Evolutionary conservation across 2,113 vertebrate genomes (phyloP).

Genomic region (Indri indri): DNA sequence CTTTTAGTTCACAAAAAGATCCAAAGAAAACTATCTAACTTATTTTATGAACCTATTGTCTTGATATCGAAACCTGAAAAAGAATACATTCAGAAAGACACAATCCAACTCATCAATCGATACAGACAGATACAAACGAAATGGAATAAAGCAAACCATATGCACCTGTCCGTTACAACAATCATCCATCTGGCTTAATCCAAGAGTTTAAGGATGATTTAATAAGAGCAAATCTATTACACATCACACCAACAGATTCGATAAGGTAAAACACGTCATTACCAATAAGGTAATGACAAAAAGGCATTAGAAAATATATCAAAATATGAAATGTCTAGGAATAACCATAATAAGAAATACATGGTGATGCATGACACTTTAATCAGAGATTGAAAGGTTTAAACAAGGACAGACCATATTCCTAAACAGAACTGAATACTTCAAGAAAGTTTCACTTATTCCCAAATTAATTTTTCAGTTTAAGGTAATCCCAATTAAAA

Average conservation of each 20-base stretch:
- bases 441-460: background rate
- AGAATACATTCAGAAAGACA: no score
- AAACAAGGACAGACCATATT: background rate
- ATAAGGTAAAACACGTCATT: background rate
- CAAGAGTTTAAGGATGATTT: background rate
- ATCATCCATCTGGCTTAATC: background rate
- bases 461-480: background rate
- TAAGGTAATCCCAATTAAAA: background rate
- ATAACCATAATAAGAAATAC: background rate
- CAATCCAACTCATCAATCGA: no score
- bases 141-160: no score
- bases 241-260: background rate
- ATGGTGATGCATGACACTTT: background rate
- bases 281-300: background rate
- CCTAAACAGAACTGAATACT: background rate
- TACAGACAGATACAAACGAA: no score
- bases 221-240: background rate
- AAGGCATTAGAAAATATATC: background rate
- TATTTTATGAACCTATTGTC: no score
- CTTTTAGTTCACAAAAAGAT: no score
- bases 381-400: background rate
- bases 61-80: no score
- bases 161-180: background rate
- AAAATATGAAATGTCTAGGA: background rate
- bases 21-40: no score